phyloP scores from a whole-genome alignment of 2,113 vertebrate species.

The Callithrix jacchus region DNA sequence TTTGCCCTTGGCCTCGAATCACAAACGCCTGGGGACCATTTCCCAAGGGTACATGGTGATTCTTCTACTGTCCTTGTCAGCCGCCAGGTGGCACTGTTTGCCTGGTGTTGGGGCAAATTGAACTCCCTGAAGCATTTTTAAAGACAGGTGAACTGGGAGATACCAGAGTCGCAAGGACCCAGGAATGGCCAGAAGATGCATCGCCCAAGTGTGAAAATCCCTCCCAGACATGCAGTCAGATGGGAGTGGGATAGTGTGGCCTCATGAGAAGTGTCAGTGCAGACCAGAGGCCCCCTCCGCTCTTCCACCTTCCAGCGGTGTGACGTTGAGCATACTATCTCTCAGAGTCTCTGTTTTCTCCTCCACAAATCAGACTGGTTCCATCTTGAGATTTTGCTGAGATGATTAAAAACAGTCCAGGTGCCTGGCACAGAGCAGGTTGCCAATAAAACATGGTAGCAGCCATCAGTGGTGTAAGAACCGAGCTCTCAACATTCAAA shows the following conservation, averaged over 20 bases:
- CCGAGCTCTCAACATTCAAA: neutral
- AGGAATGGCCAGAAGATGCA: neutral
- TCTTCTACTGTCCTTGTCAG: neutral
- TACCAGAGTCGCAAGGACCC: neutral
- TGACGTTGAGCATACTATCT: neutral
- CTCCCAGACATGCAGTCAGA: neutral
- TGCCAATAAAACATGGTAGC: neutral
- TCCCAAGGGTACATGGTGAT: rapidly evolving
- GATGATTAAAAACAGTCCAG: neutral
- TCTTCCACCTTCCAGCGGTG: neutral
- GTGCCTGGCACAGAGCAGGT: neutral
- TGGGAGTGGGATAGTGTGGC: too few relatives aligned
- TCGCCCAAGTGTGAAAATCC: neutral
- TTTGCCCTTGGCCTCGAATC: neutral
- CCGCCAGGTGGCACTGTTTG: constrained; percentile 65
- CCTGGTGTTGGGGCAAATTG: neutral
- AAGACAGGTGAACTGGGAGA: too few relatives aligned
- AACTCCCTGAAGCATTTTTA: rapidly evolving
- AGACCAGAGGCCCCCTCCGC: neutral
- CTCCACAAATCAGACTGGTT: neutral
- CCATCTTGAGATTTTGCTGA: neutral
- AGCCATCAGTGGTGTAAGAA: too few relatives aligned
- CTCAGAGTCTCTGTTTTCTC: neutral
- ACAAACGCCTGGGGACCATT: neutral
- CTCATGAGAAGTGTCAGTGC: neutral